A percentile compares a stretch with the other conserved stretches of the same genome.
phyloP scores from a whole-genome alignment of 1,140 invertebrate genomes.

The Stenopsyche tienmushanensis region DNA sequence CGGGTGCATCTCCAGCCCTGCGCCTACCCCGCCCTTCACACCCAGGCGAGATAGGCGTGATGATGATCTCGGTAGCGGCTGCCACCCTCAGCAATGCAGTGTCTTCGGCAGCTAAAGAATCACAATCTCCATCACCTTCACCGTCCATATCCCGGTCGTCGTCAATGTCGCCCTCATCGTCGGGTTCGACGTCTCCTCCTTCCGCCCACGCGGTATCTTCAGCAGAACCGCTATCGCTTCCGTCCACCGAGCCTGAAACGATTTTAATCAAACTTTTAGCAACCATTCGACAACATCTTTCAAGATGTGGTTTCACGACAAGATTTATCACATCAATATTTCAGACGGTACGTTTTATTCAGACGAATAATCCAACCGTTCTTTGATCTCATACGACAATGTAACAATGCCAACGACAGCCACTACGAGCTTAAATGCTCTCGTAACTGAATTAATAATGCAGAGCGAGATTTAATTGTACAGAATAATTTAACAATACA shows the following conservation, averaged over 20 bases:
- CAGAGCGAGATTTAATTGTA: too few relatives aligned
- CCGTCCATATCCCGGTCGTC: conserved; percentile 52
- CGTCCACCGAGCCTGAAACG: conserved; percentile 34
- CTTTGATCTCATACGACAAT: too few relatives aligned
- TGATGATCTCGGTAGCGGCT: conserved; percentile 51
- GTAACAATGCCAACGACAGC: too few relatives aligned
- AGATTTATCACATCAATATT: too few relatives aligned
- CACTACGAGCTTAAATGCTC: too few relatives aligned
- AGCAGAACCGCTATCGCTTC: conserved; percentile 50
- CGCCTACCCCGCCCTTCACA: conserved; percentile 5
- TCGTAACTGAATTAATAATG: too few relatives aligned
- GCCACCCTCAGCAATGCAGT: conserved; percentile 56
- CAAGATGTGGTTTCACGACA: too few relatives aligned
- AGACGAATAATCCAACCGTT: too few relatives aligned
- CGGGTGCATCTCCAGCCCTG: conserved; percentile 38
- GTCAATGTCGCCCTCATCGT: conserved; percentile 49
- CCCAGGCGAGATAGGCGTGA: conserved; percentile 47
- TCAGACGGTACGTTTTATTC: too few relatives aligned
- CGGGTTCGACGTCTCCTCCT: conserved; percentile 48
- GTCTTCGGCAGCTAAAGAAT: conserved; percentile 52
- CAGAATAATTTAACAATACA: too few relatives aligned
- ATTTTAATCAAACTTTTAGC: too few relatives aligned
- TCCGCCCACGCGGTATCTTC: conserved; percentile 54
- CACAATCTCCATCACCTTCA: conserved; percentile 49
- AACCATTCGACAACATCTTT: too few relatives aligned